Percentiles rank a stretch among this genome's conserved stretches.
These are phyloP conservation scores for Periophthalmus magnuspinnatus DNA, from an alignment of 2,797 vertebrate species.

Conservation along the genomic window DNA sequence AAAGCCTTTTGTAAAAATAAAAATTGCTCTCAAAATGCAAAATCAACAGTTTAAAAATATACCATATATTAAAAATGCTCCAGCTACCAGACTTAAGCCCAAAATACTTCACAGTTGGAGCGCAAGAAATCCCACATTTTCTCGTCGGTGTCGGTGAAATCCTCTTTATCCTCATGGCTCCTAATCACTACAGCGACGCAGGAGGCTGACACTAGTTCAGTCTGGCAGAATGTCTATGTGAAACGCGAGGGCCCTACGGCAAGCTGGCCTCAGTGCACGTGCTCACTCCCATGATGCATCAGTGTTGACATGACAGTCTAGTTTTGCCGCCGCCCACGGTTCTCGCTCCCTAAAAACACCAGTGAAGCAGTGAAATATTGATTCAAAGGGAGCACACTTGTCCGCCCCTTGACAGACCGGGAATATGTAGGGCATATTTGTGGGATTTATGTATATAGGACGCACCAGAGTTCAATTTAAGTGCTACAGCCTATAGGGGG, in stretches of 20 bases:
- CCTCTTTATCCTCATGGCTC: conserved; percentile 18
- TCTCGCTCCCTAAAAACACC: conserved; percentile 41
- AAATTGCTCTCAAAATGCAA: not conserved
- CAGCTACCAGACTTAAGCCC: not conserved
- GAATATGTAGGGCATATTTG: conserved; percentile 21
- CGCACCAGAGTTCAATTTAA: not conserved
- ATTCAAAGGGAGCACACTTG: conserved; percentile 32
- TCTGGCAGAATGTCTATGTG: conserved; percentile 28
- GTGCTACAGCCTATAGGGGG: not conserved
- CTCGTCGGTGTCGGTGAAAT: conserved; percentile 24
- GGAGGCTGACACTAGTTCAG: conserved; percentile 33
- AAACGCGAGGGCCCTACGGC: conserved; percentile 37
- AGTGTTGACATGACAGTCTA: conserved; percentile 41
- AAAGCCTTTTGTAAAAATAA: not conserved
- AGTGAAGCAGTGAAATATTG: conserved; percentile 48
- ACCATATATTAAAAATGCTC: not conserved
- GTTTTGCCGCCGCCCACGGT: conserved; percentile 32
- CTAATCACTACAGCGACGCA: conserved; percentile 39
- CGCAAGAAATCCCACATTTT: conserved; percentile 6
- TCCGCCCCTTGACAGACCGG: conserved; percentile 24
- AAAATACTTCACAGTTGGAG: conserved; percentile 3
- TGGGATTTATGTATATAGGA: not conserved
- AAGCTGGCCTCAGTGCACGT: conserved; percentile 32
- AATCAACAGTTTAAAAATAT: not conserved
- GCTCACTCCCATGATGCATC: conserved; percentile 19